Percentiles rank a stretch among this genome's conserved stretches.
Conservation (phyloP, 2,888 invertebrate genomes). For the Ophraella communa region DNA sequence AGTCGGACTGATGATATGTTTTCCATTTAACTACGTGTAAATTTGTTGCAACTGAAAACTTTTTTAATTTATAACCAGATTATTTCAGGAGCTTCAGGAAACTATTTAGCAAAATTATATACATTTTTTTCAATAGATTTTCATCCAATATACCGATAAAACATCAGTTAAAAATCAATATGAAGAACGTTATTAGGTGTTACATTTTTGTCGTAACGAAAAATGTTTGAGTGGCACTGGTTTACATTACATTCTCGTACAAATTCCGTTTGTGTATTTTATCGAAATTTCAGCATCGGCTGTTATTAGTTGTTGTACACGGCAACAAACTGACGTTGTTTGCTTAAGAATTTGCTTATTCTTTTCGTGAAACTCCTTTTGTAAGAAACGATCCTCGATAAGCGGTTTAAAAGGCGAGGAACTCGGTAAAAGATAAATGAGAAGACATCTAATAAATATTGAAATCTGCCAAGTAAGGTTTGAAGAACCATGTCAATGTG, state of each 20-base stretch:
- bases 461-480: constrained; percentile 53
- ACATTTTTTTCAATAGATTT: too few species aligned
- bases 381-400: constrained; percentile 40
- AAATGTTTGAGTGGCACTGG: too few species aligned
- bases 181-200: too few species aligned
- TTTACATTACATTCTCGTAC: neutral
- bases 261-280: constrained; percentile 22
- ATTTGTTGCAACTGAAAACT: too few species aligned
- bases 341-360: constrained; percentile 41
- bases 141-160: too few species aligned
- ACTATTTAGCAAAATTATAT: too few species aligned
- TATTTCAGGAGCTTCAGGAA: too few species aligned
- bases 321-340: constrained; percentile 47
- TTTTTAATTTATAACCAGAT: too few species aligned
- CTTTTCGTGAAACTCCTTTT: constrained; percentile 25
- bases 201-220: too few species aligned
- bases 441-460: constrained; percentile 51
- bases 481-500: constrained; percentile 58
- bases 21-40: too few species aligned
- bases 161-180: too few species aligned
- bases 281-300: constrained; percentile 47
- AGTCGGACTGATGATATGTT: too few species aligned
- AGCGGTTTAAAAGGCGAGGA: constrained; percentile 24
- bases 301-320: constrained; percentile 49
- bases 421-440: constrained; percentile 43